These are phyloP conservation scores for Melinaea menophilus DNA, from an alignment of 2,888 invertebrate species.

Conservation along the genomic window DNA sequence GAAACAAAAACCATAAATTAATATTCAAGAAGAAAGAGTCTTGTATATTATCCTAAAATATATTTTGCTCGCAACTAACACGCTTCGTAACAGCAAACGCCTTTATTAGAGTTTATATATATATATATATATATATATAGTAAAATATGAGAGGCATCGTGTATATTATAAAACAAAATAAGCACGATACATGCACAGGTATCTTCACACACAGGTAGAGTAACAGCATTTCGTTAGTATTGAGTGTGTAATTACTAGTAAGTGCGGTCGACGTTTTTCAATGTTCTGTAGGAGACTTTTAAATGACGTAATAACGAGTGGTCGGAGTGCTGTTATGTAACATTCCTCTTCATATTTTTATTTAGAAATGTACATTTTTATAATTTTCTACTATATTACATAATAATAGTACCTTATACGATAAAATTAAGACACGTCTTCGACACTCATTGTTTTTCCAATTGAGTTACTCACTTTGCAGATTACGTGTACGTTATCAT, in stretches of 20 bases:
- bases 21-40: too few relatives aligned
- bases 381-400: too few relatives aligned
- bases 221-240: background rate
- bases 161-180: too few relatives aligned
- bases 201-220: background rate
- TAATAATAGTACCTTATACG: too few relatives aligned
- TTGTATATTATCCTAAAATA: too few relatives aligned
- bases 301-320: constrained; percentile 4
- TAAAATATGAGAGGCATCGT: too few relatives aligned
- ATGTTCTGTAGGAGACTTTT: background rate
- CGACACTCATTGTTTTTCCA: background rate
- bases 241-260: constrained; percentile 1
- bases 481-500: background rate
- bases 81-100: too few relatives aligned
- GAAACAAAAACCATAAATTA: too few relatives aligned
- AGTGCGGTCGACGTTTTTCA: constrained; percentile 6
- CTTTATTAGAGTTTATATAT: too few relatives aligned
- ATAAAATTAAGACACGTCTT: background rate
- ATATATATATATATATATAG: too few relatives aligned
- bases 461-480: background rate
- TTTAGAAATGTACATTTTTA: background rate
- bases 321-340: constrained; percentile 6
- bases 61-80: too few relatives aligned
- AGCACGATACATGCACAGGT: background rate
- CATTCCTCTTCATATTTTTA: background rate